phyloP scores from a whole-genome alignment of 37 sponge, comb jelly and placozoan genomes.

The Crambe crambe region DNA sequence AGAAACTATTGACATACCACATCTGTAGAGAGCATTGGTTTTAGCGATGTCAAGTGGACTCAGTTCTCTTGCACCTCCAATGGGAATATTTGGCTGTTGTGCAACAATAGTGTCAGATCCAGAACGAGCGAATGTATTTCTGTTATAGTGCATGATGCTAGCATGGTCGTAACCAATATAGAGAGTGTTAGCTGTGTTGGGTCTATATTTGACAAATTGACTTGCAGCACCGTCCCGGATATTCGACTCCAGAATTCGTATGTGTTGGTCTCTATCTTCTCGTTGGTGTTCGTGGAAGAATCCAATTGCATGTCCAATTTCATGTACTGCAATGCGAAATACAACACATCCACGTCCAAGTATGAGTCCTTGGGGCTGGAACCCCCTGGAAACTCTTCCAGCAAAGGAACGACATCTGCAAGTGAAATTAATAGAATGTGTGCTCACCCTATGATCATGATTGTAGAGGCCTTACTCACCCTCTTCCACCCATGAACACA shows the following conservation, averaged over 20 bases:
- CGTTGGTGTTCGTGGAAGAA: constrained; percentile 70
- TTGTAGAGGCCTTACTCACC: constrained; percentile 9
- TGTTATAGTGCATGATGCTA: constrained; percentile 84
- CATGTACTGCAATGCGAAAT: constrained; percentile 52
- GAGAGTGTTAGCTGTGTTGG: constrained; percentile 16
- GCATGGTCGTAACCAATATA: constrained; percentile 75
- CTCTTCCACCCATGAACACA: constrained; percentile 43
- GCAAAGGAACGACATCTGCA: constrained; percentile 56
- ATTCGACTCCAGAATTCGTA: constrained; percentile 27
- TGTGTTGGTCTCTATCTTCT: constrained; percentile 62
- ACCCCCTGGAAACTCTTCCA: constrained; percentile 4
- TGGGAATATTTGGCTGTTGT: constrained; percentile 24
- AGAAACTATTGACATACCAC: constrained; percentile 60
- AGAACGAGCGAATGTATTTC: constrained; percentile 17
- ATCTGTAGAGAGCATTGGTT: constrained; percentile 64
- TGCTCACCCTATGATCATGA: not conserved
- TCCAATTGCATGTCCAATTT: constrained; percentile 70
- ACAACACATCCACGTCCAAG: constrained; percentile 17
- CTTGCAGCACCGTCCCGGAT: not conserved
- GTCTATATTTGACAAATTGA: constrained; percentile 9
- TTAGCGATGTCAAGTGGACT: constrained; percentile 69
- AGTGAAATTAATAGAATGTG: too few species aligned
- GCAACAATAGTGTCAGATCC: constrained; percentile 25
- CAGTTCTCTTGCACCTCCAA: constrained; percentile 60
- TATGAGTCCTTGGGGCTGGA: constrained; percentile 25